phyloP scores from a whole-genome alignment of 2,888 invertebrate genomes.

The Hybos culiciformis region DNA sequence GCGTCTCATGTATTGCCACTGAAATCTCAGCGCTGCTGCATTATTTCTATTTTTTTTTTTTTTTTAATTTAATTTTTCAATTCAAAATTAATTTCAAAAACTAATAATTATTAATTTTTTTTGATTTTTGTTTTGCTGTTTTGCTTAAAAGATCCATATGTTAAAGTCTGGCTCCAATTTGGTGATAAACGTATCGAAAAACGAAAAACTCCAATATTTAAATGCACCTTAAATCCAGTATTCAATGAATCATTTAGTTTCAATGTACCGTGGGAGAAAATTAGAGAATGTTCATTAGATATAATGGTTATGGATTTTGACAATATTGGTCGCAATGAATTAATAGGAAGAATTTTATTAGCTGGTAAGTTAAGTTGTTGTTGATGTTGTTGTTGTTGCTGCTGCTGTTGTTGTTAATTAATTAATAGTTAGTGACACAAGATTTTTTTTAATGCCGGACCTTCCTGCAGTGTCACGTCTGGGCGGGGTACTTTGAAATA shows the following conservation, averaged over 20 bases:
- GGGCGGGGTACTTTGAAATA: too few relatives aligned
- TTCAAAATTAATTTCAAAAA: too few relatives aligned
- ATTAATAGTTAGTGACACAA: too few relatives aligned
- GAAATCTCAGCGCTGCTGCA: too few relatives aligned
- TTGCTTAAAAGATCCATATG: slow-evolving; percentile 88
- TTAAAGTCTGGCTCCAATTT: slow-evolving; percentile 95
- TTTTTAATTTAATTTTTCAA: background rate
- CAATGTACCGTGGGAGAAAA: slow-evolving; percentile 95
- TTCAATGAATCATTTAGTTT: slow-evolving; percentile 94
- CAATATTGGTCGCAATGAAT: slow-evolving; percentile 85
- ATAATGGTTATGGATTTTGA: slow-evolving; percentile 97
- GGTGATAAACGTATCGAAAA: slow-evolving; percentile 91
- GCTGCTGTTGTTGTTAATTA: too few relatives aligned
- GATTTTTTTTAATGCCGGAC: too few relatives aligned
- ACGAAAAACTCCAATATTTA: slow-evolving; percentile 87
- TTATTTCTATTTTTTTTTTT: slow-evolving; percentile 1
- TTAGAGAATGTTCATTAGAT: slow-evolving; percentile 84
- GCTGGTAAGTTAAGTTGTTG: slow-evolving; percentile 48
- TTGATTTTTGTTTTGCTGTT: slow-evolving; percentile 12
- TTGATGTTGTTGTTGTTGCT: too few relatives aligned
- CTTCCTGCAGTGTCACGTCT: too few relatives aligned
- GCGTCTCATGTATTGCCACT: too few relatives aligned
- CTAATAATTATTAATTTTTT: too few relatives aligned
- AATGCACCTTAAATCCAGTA: slow-evolving; percentile 86
- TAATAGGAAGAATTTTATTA: slow-evolving; percentile 82